Percentiles rank a stretch among this genome's conserved stretches.
These are phyloP conservation scores for Plagiodera versicolora DNA, from an alignment of 2,888 invertebrate genomes.

Conservation along the genomic window DNA sequence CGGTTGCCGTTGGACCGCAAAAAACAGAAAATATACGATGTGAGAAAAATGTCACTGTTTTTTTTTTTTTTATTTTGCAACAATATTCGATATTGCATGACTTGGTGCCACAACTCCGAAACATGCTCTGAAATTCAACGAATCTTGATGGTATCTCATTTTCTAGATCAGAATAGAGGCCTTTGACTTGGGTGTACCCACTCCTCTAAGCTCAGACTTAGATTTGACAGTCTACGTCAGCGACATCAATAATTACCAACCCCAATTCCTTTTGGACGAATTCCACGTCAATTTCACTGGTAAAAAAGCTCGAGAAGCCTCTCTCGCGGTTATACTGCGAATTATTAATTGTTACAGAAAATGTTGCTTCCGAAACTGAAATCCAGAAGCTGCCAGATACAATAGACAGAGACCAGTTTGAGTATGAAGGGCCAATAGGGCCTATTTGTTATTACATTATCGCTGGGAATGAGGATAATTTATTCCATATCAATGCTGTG, in stretches of 20 bases:
- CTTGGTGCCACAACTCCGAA: too few species aligned
- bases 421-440: constrained; percentile 73
- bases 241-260: constrained; percentile 87
- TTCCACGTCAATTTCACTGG: constrained; percentile 74
- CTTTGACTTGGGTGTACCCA: constrained; percentile 84
- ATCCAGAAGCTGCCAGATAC: constrained; percentile 74
- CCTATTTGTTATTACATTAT: constrained; percentile 93
- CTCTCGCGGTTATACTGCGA: not conserved
- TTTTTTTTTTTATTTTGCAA: too few species aligned
- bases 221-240: constrained; percentile 86
- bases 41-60: too few species aligned
- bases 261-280: constrained; percentile 77
- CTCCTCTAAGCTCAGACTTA: constrained; percentile 82
- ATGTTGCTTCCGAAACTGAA: constrained; percentile 65
- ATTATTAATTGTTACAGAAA: constrained; percentile 54
- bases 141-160: not conserved
- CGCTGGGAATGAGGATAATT: constrained; percentile 74
- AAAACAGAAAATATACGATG: constrained; percentile 85
- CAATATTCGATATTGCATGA: too few species aligned
- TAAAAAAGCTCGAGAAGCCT: constrained; percentile 36
- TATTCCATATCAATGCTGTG: constrained; percentile 72
- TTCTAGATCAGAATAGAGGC: constrained; percentile 85
- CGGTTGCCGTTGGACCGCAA: constrained; percentile 76
- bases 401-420: constrained; percentile 82
- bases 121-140: too few species aligned